Conservation (phyloP, 1,140 invertebrate genomes). For the Hylaeus anthracinus region DNA sequence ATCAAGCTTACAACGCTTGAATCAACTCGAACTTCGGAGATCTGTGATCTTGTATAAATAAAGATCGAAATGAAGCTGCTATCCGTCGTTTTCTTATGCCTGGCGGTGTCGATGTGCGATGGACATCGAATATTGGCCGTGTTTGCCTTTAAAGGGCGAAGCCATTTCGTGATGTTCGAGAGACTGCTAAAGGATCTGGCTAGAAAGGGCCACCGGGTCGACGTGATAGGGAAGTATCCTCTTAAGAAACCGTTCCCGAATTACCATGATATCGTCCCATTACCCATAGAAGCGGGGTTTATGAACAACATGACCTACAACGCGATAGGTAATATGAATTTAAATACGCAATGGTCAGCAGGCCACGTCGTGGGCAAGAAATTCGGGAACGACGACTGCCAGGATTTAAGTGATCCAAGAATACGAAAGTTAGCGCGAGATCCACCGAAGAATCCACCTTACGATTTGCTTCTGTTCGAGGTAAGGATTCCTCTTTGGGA, state of each 20-base stretch:
- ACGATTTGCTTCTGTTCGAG: constrained; percentile 62
- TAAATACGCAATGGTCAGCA: too few species aligned
- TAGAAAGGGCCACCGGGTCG: constrained; percentile 82
- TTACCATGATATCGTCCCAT: constrained; percentile 78
- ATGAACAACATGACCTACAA: constrained; percentile 65
- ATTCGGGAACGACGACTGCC: constrained; percentile 43
- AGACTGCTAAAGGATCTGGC: constrained; percentile 81
- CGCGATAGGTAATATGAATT: too few species aligned
- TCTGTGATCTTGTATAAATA: neutral
- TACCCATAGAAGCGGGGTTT: constrained; percentile 3
- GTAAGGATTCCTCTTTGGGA: constrained; percentile 25
- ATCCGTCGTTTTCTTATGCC: neutral
- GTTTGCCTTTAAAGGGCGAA: constrained; percentile 79
- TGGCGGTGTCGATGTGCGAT: constrained; percentile 32
- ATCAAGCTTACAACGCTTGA: too few species aligned
- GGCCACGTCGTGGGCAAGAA: neutral
- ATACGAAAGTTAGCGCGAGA: constrained; percentile 44
- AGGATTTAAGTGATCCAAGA: constrained; percentile 12
- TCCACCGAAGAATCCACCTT: constrained; percentile 56
- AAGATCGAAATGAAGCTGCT: constrained; percentile 32
- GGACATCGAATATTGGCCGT: constrained; percentile 74
- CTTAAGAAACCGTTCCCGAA: constrained; percentile 78
- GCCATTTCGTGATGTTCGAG: constrained; percentile 83
- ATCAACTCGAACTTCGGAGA: too few species aligned
- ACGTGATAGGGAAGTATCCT: constrained; percentile 81